Evolutionary conservation across 2,113 vertebrate species (phyloP).

Genomic region (Pygoscelis antarcticus): DNA sequence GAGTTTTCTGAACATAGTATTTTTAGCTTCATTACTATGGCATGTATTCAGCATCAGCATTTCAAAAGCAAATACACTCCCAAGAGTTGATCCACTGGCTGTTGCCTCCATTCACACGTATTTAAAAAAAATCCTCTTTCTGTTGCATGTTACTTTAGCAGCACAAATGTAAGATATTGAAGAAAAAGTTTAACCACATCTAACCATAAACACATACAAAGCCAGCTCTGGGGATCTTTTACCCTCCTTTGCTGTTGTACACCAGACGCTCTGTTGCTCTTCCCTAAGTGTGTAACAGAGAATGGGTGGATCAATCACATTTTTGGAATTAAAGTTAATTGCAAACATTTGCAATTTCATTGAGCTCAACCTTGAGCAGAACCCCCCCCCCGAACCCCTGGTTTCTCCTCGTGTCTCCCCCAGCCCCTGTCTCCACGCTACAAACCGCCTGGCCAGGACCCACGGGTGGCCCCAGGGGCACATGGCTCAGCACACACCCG

Average conservation of each 20-base stretch:
- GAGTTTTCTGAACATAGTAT: not conserved
- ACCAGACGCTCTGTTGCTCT: not conserved
- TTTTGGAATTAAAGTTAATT: not conserved
- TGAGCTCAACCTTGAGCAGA: not conserved
- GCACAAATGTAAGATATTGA: not conserved
- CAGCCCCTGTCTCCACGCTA: not conserved
- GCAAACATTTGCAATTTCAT: not conserved
- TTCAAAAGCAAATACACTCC: not conserved
- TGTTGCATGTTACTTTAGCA: not conserved
- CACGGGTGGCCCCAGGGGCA: accelerated
- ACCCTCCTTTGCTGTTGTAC: not conserved
- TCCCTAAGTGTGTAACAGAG: not conserved
- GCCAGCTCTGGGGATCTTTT: not conserved
- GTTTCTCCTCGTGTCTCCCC: not conserved
- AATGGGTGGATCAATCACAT: not conserved
- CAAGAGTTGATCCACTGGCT: not conserved
- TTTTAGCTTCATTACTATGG: not conserved
- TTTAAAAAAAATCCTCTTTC: not conserved
- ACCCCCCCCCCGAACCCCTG: accelerated
- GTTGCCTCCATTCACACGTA: not conserved
- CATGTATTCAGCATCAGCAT: not conserved
- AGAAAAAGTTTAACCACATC: not conserved
- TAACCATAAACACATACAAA: not conserved
- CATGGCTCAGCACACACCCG: not conserved
- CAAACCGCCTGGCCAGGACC: not conserved